These are phyloP conservation scores for Oxyteleia sp. DNA, from an alignment of 2,888 invertebrate genomes.

Conservation along the genomic window DNA sequence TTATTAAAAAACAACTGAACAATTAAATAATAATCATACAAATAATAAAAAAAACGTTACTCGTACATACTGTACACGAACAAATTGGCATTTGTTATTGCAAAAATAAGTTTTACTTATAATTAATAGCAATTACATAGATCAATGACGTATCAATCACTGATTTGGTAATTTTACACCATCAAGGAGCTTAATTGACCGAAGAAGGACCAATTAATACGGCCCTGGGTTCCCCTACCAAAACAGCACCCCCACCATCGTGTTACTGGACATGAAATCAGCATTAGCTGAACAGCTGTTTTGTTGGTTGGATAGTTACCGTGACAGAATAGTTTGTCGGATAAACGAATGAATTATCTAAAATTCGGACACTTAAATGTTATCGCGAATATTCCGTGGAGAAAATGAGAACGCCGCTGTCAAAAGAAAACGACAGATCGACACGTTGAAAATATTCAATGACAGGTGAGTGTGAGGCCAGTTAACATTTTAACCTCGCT, in stretches of 20 bases:
- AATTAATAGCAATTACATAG: no score
- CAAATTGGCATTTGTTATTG: no score
- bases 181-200: no score
- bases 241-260: slow-evolving; percentile 18
- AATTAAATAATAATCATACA: no score
- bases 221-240: not conserved
- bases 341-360: slow-evolving; percentile 86
- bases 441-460: slow-evolving; percentile 94
- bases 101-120: no score
- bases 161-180: no score
- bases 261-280: slow-evolving; percentile 35
- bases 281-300: slow-evolving; percentile 79
- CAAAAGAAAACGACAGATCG: slow-evolving; percentile 92
- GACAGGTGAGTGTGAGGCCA: slow-evolving; percentile 90
- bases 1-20: no score
- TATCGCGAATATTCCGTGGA: slow-evolving; percentile 87
- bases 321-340: slow-evolving; percentile 83
- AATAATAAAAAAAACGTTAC: no score
- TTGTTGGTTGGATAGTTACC: slow-evolving; percentile 76
- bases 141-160: no score
- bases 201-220: no score
- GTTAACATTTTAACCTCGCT: slow-evolving; percentile 79
- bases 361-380: slow-evolving; percentile 86
- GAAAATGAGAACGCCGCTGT: slow-evolving; percentile 87
- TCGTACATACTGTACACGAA: no score